Base-by-base conservation (phyloP, 2,888 invertebrate species). In the Thymelicus acteon region DNA sequence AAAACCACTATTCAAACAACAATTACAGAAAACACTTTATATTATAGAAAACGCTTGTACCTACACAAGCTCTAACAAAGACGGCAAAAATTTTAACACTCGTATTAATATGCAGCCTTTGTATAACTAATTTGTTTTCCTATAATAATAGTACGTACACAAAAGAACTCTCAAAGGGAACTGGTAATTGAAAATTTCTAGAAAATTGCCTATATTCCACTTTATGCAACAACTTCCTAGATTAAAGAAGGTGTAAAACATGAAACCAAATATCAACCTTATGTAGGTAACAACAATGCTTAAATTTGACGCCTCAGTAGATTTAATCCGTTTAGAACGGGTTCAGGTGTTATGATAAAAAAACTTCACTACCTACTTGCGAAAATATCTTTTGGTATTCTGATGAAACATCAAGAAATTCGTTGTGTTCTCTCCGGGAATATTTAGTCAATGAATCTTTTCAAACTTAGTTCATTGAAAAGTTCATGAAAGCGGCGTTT, bases 381-480 rank as follows among this genome's bases (percentile, higher is more conserved):
- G 44, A 58, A 13, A 71, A 64, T 67, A 58, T 44, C 12, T 62
- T 71, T 62, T 60, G 19, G 6, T 48, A 39, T 60, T 60, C 37
- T 39, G 37, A 15, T 54, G 12, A 52, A 52, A 52, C 6, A 52
- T 19, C 15, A 15, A 52, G 52, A 52, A 52, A 19, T 52, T 52
- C 15, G 52, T n/a, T 52, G 52, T 52, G 19, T 19, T 19, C 19
- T 52, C 52, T 15, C 19, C 0, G 7, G 0, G 6, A 49, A 49
- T 49, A 49, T 49, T 49, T 49, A 49, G 15, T 49, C 49, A 52
- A 19, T 52, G 52, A 52, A 52, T 19, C 52, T 52, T 13, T 52
- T 19, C 19, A 19, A 52, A 52, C 6, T 8, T 8, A 52, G 7
- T 15, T 52, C 6, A 13, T 13, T 7, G 7, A 13, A 49, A 49